These are phyloP conservation scores for Chironomus riparius DNA, from an alignment of 2,888 invertebrate genomes.

Conservation along the genomic window DNA sequence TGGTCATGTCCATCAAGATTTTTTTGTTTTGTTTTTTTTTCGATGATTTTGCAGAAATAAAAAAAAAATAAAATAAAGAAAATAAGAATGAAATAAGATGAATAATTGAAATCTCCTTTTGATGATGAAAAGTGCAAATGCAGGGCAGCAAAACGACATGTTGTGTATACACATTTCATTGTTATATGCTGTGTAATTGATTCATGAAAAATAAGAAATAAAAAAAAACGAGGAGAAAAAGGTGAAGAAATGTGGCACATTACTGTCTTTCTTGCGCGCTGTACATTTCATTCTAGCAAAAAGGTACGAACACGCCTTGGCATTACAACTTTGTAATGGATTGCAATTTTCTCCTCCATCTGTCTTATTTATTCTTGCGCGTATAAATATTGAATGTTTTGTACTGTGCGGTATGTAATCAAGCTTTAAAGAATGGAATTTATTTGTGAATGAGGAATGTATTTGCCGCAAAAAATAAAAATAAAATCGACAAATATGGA, in stretches of 20 bases:
- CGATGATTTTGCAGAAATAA: background rate
- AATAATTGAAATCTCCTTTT: background rate
- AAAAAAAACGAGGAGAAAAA: background rate
- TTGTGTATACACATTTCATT: background rate
- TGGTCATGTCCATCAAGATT: slow-evolving; percentile 43
- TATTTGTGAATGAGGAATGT: too few species aligned
- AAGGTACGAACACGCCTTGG: background rate
- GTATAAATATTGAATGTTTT: background rate
- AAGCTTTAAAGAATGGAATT: background rate
- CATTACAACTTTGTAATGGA: background rate
- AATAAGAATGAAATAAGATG: background rate
- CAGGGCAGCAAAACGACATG: background rate
- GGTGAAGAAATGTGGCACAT: slow-evolving; percentile 15
- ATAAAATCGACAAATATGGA: too few species aligned
- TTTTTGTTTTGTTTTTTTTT: slow-evolving; percentile 38
- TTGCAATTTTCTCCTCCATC: background rate
- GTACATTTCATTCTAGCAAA: background rate
- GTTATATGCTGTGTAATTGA: slow-evolving; percentile 6
- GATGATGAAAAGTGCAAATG: background rate
- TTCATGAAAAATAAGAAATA: background rate
- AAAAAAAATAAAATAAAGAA: background rate
- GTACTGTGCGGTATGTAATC: background rate
- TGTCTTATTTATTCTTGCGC: background rate
- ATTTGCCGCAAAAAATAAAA: too few species aligned
- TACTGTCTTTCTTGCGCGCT: background rate